phyloP scores from a whole-genome alignment of 2,888 invertebrate species.

The Amblyteles armatorius region DNA sequence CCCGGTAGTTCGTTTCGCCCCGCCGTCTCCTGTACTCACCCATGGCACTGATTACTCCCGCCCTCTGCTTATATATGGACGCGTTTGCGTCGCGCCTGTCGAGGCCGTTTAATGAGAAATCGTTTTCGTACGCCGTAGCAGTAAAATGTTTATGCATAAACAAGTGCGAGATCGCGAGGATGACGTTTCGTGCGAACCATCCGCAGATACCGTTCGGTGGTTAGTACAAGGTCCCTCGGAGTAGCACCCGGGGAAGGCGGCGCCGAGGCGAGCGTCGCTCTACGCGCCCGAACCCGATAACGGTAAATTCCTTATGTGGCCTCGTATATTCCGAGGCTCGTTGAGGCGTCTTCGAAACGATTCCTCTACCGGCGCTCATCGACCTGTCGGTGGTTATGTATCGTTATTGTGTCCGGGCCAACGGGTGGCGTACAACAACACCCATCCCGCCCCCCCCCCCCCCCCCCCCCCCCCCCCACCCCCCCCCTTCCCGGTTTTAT shows the following conservation, averaged over 20 bases:
- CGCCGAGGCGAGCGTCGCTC: neutral
- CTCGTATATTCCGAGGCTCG: conserved; percentile 21
- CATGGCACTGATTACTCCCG: too few species aligned
- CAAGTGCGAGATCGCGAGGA: neutral
- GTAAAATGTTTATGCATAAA: conserved; percentile 3
- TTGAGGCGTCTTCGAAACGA: conserved; percentile 20
- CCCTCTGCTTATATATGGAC: neutral
- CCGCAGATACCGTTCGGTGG: conserved; percentile 66
- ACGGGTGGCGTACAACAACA: neutral
- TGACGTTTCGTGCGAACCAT: conserved; percentile 38
- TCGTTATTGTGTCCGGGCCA: conserved; percentile 23
- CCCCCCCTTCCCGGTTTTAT: neutral
- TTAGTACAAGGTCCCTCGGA: neutral
- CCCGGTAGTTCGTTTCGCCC: neutral
- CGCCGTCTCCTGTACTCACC: neutral
- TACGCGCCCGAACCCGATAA: conserved; percentile 67
- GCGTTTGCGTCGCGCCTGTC: neutral
- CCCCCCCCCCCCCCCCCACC: neutral
- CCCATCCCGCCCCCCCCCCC: neutral
- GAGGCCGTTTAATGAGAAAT: neutral
- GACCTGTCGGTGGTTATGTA: neutral
- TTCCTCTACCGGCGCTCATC: conserved; percentile 21
- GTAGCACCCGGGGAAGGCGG: conserved; percentile 27
- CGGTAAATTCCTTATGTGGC: conserved; percentile 66
- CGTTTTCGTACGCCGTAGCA: neutral